Percentiles rank a stretch among this genome's conserved stretches.
These are phyloP conservation scores for Petrolisthes cinctipes DNA, from an alignment of 2,888 invertebrate genomes.

Conservation along the genomic window DNA sequence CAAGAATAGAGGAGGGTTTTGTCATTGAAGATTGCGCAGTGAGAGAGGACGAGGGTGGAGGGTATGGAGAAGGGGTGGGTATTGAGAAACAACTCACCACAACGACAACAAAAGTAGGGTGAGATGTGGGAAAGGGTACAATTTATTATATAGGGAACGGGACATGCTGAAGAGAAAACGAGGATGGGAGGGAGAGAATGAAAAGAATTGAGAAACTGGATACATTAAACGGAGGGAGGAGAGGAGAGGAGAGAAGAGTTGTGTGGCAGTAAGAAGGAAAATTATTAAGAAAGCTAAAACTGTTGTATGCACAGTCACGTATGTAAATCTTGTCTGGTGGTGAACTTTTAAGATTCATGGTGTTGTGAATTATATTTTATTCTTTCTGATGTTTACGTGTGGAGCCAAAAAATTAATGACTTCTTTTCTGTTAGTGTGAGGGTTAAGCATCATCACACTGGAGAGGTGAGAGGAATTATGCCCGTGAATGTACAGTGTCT, in stretches of 20 bases:
- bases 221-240: background rate
- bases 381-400: too few relatives aligned
- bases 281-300: too few relatives aligned
- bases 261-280: background rate
- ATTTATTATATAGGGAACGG: background rate
- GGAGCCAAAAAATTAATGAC: too few relatives aligned
- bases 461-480: too few relatives aligned
- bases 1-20: too few relatives aligned
- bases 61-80: background rate
- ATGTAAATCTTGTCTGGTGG: too few relatives aligned
- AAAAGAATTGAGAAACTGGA: background rate
- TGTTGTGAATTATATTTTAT: too few relatives aligned
- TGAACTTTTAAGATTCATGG: too few relatives aligned
- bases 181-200: background rate
- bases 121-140: background rate
- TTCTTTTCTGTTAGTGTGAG: too few relatives aligned
- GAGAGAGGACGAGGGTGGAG: background rate
- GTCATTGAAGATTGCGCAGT: background rate
- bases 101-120: background rate
- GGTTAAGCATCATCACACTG: too few relatives aligned
- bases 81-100: background rate
- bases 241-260: background rate
- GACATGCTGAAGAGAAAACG: background rate
- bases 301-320: too few relatives aligned
- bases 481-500: too few relatives aligned